Evolutionary conservation across 2,797 vertebrate genomes (phyloP).

Genomic region (Margarornis squamiger): DNA sequence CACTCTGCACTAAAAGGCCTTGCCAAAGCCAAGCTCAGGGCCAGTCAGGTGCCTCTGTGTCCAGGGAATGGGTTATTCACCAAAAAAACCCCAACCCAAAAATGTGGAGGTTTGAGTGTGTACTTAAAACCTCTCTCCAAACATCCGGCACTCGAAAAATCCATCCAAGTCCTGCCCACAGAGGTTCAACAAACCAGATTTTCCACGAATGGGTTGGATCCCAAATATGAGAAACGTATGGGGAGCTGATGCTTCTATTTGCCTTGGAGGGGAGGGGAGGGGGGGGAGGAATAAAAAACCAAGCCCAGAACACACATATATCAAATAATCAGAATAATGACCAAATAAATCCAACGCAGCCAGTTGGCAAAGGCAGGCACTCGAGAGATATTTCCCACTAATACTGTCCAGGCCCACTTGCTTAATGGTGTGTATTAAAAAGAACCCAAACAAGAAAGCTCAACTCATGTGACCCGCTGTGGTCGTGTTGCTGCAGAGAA

Average conservation of each 20-base stretch:
- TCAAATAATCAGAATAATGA: not conserved
- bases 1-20: not conserved
- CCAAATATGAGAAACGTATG: slow-evolving; percentile 6
- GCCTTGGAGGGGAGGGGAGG: not conserved
- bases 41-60: not conserved
- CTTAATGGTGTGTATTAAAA: not conserved
- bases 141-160: not conserved
- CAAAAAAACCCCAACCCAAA: not conserved
- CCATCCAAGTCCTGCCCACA: not conserved
- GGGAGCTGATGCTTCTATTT: not conserved
- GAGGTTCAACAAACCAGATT: not conserved
- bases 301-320: not conserved
- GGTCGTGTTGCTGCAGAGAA: not conserved
- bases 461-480: not conserved
- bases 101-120: not conserved
- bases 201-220: not conserved
- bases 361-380: not conserved
- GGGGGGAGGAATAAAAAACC: not conserved
- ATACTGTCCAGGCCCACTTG: not conserved
- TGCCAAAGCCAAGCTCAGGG: not conserved
- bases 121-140: not conserved
- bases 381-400: not conserved
- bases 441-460: not conserved
- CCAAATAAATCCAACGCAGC: not conserved
- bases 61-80: not conserved